Base-by-base conservation (phyloP, 2,888 invertebrate genomes). In the Tanaodytes sp. region DNA sequence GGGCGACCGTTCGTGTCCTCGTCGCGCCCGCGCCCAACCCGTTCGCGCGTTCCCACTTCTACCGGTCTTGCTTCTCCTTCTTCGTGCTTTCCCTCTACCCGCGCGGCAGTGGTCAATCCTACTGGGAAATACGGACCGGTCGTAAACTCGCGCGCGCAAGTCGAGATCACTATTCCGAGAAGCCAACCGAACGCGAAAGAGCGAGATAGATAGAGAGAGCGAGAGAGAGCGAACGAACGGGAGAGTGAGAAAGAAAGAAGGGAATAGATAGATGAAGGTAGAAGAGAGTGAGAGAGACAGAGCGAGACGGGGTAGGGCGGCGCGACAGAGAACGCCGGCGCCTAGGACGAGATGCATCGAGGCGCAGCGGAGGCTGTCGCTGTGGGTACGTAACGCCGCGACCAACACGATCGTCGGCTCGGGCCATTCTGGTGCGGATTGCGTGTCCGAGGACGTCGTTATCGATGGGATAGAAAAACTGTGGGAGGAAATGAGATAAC, bases 51-150 rank as follows among this genome's bases (percentile, higher is more conserved):
- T 61, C 54, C 51, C 52, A 30, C 61, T 52, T 52, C 61, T 52
- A 52, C 52, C 45, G 51, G 52, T 62, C 61, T 62, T 52, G 52
- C 46, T 49, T 64, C 18, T 40, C 42, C 51, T 57, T n/a, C n/a
- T n/a, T n/a, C n/a, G n/a, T n/a, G n/a, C 23, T 37, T 64, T 51
- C 64, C 57, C 57, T 64, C 64, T 57, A 57, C 51, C 64, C 64
- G 51, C 61, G 45, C 45, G 57, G 57, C 64, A 64, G 64, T 64
- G 64, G 64, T 64, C 64, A 64, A 64, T 64, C 64, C 64, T 64
- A 64, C 64, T 64, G 64, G 64, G 64, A 64, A 65, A 65, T 65
- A 51, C 57, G 51, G 51, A 65, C 64, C 51, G 64, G 65, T 65
- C 65, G 65, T 65, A 65, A 65, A 58, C 65, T 58, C 63, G 63